Evolutionary conservation across 2,113 vertebrate genomes (phyloP).

Genomic region (Hypocryptadius cinnamomeus): DNA sequence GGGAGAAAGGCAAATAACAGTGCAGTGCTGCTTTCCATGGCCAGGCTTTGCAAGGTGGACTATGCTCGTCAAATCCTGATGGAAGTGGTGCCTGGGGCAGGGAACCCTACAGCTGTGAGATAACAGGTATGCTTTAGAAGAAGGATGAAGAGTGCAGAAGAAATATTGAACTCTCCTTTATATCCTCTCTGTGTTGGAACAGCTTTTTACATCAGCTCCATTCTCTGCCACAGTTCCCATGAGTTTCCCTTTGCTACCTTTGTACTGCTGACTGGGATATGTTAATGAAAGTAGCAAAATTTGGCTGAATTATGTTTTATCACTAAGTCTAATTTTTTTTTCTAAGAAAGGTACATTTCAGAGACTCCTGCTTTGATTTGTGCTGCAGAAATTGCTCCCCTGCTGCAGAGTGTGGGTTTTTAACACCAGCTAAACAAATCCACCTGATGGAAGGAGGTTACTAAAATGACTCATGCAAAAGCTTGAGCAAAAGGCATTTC

Average conservation of each 20-base stretch:
- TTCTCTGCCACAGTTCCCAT: neutral
- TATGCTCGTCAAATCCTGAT: neutral
- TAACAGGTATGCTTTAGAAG: neutral
- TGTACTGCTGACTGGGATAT: neutral
- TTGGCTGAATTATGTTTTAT: neutral
- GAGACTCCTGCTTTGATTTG: neutral
- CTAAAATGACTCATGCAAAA: neutral
- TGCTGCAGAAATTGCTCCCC: neutral
- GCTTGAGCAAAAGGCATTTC: neutral
- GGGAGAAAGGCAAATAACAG: neutral
- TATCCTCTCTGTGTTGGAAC: neutral
- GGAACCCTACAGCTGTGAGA: neutral
- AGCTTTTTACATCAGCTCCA: neutral
- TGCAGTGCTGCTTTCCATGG: accelerated
- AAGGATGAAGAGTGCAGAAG: neutral
- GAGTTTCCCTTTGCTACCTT: neutral
- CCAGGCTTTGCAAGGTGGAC: neutral
- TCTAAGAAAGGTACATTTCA: neutral
- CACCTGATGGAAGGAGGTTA: neutral
- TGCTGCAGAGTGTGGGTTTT: neutral
- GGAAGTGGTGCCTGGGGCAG: neutral
- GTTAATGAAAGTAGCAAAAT: neutral
- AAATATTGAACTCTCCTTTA: neutral
- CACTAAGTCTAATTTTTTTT: neutral
- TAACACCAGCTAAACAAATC: neutral